phyloP scores from a whole-genome alignment of 23 tunicate species.

The Botrylloides violaceus region DNA sequence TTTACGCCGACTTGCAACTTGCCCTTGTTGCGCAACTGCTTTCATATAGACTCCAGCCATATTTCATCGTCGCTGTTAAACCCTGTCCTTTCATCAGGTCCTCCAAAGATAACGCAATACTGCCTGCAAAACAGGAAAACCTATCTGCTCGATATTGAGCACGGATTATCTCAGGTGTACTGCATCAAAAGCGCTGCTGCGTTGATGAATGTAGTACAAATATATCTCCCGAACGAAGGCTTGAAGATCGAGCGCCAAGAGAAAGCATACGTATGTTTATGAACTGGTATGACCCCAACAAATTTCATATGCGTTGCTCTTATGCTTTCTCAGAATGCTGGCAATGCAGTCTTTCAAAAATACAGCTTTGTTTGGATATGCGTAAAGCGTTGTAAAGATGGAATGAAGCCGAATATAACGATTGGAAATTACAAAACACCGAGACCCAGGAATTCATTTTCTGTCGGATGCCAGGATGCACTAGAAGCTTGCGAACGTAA shows the following conservation, averaged over 20 bases:
- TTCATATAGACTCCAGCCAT: too few relatives aligned
- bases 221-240: neutral
- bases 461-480: conserved; percentile 5
- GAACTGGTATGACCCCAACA: too few relatives aligned
- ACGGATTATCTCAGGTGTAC: neutral
- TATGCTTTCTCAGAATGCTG: neutral
- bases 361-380: neutral
- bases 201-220: neutral
- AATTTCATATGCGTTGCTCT: too few relatives aligned
- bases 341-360: neutral
- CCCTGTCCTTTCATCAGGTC: too few relatives aligned
- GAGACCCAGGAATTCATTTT: neutral
- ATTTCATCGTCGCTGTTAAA: too few relatives aligned
- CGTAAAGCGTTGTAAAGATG: neutral
- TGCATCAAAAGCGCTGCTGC: neutral
- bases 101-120: neutral
- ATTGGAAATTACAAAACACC: conserved; percentile 1
- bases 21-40: too few relatives aligned
- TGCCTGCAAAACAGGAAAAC: neutral
- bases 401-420: neutral
- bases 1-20: neutral
- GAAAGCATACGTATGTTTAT: neutral
- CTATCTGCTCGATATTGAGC: neutral
- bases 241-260: neutral
- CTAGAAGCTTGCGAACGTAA: neutral